These are phyloP conservation scores for Nycticryphes semicollaris DNA, from an alignment of 2,113 vertebrate genomes.

Conservation along the genomic window DNA sequence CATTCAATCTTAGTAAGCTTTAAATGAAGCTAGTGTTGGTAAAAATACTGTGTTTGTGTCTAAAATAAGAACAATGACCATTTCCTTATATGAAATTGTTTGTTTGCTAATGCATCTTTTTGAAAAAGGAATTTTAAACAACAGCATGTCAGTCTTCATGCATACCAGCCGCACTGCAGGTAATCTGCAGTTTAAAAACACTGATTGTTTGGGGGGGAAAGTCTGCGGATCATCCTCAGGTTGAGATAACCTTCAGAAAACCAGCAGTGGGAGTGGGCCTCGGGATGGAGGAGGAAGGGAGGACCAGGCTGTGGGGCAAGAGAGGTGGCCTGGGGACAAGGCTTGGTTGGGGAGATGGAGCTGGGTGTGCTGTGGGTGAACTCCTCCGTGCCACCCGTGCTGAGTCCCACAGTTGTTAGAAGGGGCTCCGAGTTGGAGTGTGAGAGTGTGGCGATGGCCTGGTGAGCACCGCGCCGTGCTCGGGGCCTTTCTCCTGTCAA, in stretches of 20 bases:
- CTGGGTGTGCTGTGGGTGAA: no score
- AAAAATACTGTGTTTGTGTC: background rate
- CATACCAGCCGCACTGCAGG: background rate
- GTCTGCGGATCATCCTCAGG: rapidly evolving
- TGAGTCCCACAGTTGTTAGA: rapidly evolving
- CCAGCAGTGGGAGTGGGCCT: background rate
- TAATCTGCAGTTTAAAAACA: background rate
- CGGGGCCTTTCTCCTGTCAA: background rate
- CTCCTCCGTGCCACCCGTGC: rapidly evolving
- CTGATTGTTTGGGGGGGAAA: background rate
- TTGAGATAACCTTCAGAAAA: background rate
- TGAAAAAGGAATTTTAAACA: background rate
- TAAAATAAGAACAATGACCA: background rate
- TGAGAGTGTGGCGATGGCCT: rapidly evolving
- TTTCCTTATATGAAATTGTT: background rate
- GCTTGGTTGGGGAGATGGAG: rapidly evolving
- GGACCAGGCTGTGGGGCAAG: background rate
- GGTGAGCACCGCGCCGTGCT: rapidly evolving
- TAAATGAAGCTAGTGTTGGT: background rate
- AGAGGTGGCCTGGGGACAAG: no score
- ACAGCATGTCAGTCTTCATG: background rate
- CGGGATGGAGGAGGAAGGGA: background rate
- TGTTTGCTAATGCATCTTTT: background rate
- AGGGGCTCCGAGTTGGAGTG: background rate
- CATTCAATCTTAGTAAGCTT: background rate